These are phyloP conservation scores for Elaphurus davidianus DNA, from an alignment of 2,113 vertebrate genomes.

Conservation along the genomic window DNA sequence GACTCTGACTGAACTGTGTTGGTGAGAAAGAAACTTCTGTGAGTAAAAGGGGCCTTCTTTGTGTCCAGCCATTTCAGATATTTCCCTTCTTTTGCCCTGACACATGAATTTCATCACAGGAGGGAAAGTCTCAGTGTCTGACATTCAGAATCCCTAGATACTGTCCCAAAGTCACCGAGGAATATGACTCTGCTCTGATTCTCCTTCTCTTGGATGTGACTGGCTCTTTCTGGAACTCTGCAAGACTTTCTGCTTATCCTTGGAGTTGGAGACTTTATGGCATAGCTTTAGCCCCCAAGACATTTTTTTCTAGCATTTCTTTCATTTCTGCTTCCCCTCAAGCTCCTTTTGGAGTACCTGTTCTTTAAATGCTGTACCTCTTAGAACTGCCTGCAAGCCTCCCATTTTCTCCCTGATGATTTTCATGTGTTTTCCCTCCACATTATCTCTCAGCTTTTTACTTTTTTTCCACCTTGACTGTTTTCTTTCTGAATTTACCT, in stretches of 20 bases:
- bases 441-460: not conserved
- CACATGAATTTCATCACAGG: not conserved
- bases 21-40: accelerated
- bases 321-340: not conserved
- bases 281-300: not conserved
- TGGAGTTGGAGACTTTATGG: not conserved
- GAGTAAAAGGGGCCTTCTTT: not conserved
- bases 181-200: no score
- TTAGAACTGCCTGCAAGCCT: not conserved
- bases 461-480: accelerated
- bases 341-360: not conserved
- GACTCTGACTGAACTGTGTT: not conserved
- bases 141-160: not conserved
- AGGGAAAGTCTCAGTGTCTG: not conserved
- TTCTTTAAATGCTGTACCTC: no score
- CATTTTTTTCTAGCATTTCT: not conserved
- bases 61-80: accelerated
- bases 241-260: not conserved
- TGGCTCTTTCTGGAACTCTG: not conserved
- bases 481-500: not conserved
- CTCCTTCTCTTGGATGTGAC: not conserved
- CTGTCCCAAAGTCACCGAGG: not conserved
- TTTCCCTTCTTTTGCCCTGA: not conserved
- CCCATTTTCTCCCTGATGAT: not conserved
- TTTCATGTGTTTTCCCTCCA: not conserved